phyloP scores from a whole-genome alignment of 1,140 invertebrate genomes.

The Aleiodes sp. region DNA sequence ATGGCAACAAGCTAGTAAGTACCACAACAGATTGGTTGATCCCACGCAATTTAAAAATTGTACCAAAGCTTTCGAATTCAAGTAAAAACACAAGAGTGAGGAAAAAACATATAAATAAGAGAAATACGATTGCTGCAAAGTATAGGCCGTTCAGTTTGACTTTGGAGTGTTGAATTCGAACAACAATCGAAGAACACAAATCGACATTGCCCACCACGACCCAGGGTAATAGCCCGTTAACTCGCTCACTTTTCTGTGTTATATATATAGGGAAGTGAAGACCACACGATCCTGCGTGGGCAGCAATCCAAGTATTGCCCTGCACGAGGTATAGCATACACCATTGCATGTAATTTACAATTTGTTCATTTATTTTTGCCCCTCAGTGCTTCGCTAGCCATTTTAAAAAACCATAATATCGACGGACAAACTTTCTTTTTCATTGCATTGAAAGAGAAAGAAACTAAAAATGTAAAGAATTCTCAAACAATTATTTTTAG shows the following conservation, averaged over 20 bases:
- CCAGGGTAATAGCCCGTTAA: conserved; percentile 15
- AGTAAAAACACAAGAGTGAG: background rate
- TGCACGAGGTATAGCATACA: background rate
- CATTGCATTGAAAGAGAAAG: background rate
- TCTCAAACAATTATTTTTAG: conserved; percentile 15
- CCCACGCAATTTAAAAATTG: background rate
- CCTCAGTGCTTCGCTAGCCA: too few species aligned
- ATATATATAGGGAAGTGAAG: background rate
- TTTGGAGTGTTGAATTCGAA: background rate
- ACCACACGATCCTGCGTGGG: background rate
- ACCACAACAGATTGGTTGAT: background rate
- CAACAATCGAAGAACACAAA: background rate
- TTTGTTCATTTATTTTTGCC: background rate
- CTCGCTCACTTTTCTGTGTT: conserved; percentile 3
- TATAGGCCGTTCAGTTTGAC: background rate
- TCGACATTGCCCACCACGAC: background rate
- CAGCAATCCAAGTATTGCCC: background rate
- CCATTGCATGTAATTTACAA: background rate
- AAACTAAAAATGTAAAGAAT: background rate
- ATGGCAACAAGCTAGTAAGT: background rate
- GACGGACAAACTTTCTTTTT: too few species aligned
- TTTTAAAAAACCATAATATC: too few species aligned
- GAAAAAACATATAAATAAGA: background rate
- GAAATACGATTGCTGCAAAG: conserved; percentile 6
- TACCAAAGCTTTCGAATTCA: background rate